These are phyloP conservation scores for Pristionchus maxplancki DNA, from an alignment of 2,888 invertebrate species.

Conservation along the genomic window DNA sequence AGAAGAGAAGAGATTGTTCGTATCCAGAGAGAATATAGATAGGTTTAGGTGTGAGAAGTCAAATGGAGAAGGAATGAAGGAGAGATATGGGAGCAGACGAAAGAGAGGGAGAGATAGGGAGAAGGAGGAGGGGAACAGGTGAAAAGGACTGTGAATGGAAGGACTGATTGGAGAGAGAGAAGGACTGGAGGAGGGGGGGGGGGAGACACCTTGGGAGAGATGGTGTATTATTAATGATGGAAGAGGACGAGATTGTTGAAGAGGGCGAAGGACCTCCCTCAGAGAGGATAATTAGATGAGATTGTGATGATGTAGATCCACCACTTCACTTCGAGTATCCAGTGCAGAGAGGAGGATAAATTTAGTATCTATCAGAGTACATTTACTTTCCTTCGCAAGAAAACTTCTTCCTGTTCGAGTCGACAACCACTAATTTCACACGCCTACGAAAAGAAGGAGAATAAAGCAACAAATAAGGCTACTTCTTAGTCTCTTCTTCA, in stretches of 20 bases:
- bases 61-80: conserved; percentile 20
- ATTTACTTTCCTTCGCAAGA: background rate
- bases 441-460: background rate
- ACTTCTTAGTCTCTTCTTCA: background rate
- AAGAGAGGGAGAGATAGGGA: background rate
- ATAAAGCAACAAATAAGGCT: background rate
- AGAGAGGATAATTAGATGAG: background rate
- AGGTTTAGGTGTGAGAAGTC: conserved; percentile 33
- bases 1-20: background rate
- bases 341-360: background rate
- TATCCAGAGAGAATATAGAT: conserved; percentile 1
- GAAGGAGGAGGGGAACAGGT: background rate
- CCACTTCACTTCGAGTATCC: background rate
- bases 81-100: background rate
- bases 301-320: background rate
- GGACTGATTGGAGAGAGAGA: background rate
- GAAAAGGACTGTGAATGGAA: conserved; percentile 4
- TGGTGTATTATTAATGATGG: conserved; percentile 11
- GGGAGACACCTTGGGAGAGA: background rate
- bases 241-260: conserved; percentile 5
- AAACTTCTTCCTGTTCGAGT: background rate
- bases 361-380: background rate
- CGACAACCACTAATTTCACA: background rate
- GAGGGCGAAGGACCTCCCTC: background rate
- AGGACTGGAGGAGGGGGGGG: background rate